A percentile compares a stretch with the other conserved stretches of the same genome.
Conservation (phyloP, 2,888 invertebrate genomes). For the Teinopalpus imperialis region DNA sequence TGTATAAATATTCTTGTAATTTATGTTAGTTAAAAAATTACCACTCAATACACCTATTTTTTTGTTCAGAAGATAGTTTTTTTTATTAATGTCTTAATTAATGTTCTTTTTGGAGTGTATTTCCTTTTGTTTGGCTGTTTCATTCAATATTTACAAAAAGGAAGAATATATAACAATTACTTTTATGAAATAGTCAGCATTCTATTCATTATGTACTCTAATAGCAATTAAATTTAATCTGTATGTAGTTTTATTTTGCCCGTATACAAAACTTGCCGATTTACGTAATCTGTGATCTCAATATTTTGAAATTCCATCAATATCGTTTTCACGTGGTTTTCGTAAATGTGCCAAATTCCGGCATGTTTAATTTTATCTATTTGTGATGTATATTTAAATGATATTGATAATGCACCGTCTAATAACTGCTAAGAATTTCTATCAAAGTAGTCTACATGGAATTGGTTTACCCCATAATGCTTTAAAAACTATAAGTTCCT, state of each 20-base stretch:
- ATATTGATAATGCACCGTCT: constrained; percentile 76
- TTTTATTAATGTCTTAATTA: too few relatives aligned
- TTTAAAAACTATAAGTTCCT: constrained; percentile 39
- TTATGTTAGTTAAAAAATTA: too few relatives aligned
- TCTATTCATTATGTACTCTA: too few relatives aligned
- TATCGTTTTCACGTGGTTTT: constrained; percentile 67
- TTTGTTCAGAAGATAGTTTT: too few relatives aligned
- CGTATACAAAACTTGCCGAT: background rate
- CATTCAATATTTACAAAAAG: too few relatives aligned
- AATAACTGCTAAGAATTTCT: constrained; percentile 62
- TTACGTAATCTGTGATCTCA: constrained; percentile 29
- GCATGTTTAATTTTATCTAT: constrained; percentile 45
- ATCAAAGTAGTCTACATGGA: constrained; percentile 61
- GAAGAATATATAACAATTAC: too few relatives aligned
- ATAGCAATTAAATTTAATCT: too few relatives aligned
- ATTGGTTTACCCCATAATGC: constrained; percentile 47
- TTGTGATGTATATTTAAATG: constrained; percentile 41
- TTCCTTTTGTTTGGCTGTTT: too few relatives aligned
- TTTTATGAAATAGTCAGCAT: too few relatives aligned
- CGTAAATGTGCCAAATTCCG: constrained; percentile 37
- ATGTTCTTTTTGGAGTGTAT: too few relatives aligned
- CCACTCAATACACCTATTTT: too few relatives aligned
- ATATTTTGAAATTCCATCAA: constrained; percentile 41
- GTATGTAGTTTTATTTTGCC: background rate
- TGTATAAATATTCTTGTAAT: too few relatives aligned